These are phyloP conservation scores for Venusia cambrica DNA, from an alignment of 2,888 invertebrate species.

Conservation along the genomic window DNA sequence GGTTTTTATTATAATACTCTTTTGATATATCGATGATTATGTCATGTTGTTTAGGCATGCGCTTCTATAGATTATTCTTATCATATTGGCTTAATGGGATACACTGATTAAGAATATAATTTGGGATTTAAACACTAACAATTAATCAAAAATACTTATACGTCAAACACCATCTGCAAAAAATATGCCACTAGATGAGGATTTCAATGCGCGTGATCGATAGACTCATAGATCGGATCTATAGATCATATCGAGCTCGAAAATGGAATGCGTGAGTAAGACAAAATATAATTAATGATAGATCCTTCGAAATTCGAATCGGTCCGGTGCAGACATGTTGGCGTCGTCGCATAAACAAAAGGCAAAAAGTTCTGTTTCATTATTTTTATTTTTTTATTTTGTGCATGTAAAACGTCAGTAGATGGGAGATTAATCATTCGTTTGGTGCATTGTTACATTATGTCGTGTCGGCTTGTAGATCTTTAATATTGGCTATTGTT, in stretches of 20 bases:
- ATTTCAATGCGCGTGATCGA: conserved; percentile 76
- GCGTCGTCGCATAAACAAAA: conserved; percentile 78
- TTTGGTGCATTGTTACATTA: conserved; percentile 69
- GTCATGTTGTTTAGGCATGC: neutral
- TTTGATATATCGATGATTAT: neutral
- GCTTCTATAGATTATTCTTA: neutral
- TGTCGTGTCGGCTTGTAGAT: conserved; percentile 64
- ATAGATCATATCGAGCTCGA: conserved; percentile 78
- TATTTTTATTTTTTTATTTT: conserved; percentile 57
- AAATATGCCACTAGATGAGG: conserved; percentile 75
- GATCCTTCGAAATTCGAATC: conserved; percentile 74
- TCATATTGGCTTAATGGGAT: conserved; percentile 46
- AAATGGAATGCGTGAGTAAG: conserved; percentile 81
- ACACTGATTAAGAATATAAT: conserved; percentile 51
- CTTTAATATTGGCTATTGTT: conserved; percentile 59
- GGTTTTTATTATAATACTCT: too few relatives aligned
- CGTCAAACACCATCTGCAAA: conserved; percentile 71
- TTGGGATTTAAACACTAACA: conserved; percentile 47
- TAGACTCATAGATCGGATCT: conserved; percentile 77
- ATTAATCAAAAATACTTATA: conserved; percentile 52
- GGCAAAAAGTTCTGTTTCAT: conserved; percentile 67
- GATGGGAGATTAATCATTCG: conserved; percentile 73
- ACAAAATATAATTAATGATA: conserved; percentile 81
- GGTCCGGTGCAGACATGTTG: conserved; percentile 77
- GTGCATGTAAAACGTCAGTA: conserved; percentile 67